These are phyloP conservation scores for Amphipoea oculea DNA, from an alignment of 2,888 invertebrate genomes.

Conservation along the genomic window DNA sequence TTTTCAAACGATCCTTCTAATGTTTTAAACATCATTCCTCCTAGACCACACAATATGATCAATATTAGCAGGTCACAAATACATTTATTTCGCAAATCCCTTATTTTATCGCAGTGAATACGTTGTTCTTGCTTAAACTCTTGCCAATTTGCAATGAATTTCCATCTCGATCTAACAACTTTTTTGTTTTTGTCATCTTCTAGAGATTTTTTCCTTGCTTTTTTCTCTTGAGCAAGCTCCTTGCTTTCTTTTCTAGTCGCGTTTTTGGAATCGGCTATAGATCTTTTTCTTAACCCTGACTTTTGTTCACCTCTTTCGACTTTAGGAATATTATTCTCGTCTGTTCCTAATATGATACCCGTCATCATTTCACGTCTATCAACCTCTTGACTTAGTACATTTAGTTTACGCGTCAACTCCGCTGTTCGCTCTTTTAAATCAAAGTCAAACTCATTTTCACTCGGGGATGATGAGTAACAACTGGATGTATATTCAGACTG, in stretches of 20 bases:
- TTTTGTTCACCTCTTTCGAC: slow-evolving; percentile 70
- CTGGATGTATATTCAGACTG: slow-evolving; percentile 89
- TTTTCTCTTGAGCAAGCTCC: slow-evolving; percentile 70
- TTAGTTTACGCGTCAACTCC: slow-evolving; percentile 85
- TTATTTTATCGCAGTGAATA: slow-evolving; percentile 89
- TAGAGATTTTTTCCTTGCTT: slow-evolving; percentile 67
- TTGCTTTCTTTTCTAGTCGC: slow-evolving; percentile 70
- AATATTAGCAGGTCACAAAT: slow-evolving; percentile 92
- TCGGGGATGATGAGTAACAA: slow-evolving; percentile 88
- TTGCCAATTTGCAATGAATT: slow-evolving; percentile 89
- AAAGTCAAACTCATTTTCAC: slow-evolving; percentile 89
- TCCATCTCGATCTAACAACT: slow-evolving; percentile 80
- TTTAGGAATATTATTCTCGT: slow-evolving; percentile 65
- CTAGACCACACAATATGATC: slow-evolving; percentile 94
- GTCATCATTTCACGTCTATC: slow-evolving; percentile 76
- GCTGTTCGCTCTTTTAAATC: slow-evolving; percentile 87
- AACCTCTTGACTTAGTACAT: slow-evolving; percentile 84
- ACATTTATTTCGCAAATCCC: slow-evolving; percentile 92
- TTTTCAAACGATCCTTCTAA: slow-evolving; percentile 96
- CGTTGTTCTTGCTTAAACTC: slow-evolving; percentile 91
- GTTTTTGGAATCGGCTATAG: slow-evolving; percentile 71
- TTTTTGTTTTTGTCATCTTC: slow-evolving; percentile 76
- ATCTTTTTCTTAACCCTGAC: slow-evolving; percentile 80
- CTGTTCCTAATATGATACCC: slow-evolving; percentile 76
- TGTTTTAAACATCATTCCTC: slow-evolving; percentile 95